Evolutionary conservation across 2,797 vertebrate species (phyloP).

Genomic region (Coregonus sp.): DNA sequence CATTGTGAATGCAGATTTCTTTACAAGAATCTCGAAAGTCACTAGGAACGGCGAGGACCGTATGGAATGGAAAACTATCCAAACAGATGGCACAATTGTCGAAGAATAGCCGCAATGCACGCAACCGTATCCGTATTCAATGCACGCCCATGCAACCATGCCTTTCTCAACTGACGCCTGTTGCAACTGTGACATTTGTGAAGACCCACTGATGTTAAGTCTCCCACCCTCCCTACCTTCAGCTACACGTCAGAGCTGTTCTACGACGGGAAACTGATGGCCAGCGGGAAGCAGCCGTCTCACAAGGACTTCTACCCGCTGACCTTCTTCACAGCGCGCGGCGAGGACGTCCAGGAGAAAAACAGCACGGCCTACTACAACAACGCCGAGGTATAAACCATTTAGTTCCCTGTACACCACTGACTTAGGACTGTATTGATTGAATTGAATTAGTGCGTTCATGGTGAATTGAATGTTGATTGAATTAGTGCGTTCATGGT

Average conservation of each 20-base stretch:
- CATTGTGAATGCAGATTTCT: too few species aligned
- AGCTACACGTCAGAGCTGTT: conserved; percentile 99
- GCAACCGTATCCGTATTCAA: neutral
- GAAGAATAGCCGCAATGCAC: neutral
- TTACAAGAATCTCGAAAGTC: too few species aligned
- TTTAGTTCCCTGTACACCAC: neutral
- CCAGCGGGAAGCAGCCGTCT: conserved; percentile 96
- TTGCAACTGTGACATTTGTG: neutral
- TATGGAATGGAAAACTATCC: neutral
- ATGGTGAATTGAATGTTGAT: neutral
- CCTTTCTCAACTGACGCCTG: neutral
- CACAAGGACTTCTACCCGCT: conserved; percentile 99
- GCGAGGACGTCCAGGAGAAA: conserved; percentile 98
- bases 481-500: too few species aligned
- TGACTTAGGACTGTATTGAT: neutral
- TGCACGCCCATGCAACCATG: neutral
- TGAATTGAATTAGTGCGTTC: neutral
- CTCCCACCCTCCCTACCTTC: conserved; percentile 31
- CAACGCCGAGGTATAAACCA: conserved; percentile 89
- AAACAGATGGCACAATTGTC: neutral
- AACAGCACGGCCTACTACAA: conserved; percentile 99
- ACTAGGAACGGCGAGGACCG: too few species aligned
- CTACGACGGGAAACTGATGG: conserved; percentile 98
- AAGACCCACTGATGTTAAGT: neutral
- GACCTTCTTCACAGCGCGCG: conserved; percentile 97